These are phyloP conservation scores for Eilema caniola DNA, from an alignment of 2,888 invertebrate genomes.

Conservation along the genomic window DNA sequence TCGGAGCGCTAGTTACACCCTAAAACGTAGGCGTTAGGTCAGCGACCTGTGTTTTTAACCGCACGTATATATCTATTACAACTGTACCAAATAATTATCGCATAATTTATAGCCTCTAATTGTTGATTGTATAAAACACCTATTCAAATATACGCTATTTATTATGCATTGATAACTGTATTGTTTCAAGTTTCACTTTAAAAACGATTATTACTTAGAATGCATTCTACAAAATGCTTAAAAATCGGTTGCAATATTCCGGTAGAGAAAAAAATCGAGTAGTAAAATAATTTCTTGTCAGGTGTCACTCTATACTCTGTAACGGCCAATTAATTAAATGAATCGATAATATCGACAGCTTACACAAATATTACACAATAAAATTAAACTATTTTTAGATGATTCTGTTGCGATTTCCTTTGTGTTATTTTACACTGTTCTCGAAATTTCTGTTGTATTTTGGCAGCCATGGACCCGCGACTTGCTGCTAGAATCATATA, in stretches of 20 bases:
- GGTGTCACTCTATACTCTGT: not conserved
- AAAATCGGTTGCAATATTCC: not conserved
- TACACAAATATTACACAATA: not conserved
- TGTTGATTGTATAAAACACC: conserved; percentile 33
- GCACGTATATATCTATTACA: conserved; percentile 28
- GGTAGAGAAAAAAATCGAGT: not conserved
- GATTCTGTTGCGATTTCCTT: not conserved
- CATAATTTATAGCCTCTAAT: conserved; percentile 37
- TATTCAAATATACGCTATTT: conserved; percentile 7
- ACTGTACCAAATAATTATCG: conserved; percentile 40
- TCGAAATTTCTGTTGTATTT: not conserved
- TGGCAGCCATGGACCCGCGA: not conserved
- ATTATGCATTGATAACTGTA: not conserved
- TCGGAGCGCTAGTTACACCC: conserved; percentile 63
- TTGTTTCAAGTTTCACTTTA: not conserved
- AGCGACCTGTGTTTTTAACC: conserved; percentile 41
- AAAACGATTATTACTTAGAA: not conserved
- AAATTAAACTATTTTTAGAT: not conserved
- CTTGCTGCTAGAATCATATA: not conserved
- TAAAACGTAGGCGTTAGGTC: conserved; percentile 48
- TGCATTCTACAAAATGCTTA: not conserved
- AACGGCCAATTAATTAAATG: conserved; percentile 4
- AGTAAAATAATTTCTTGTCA: not conserved
- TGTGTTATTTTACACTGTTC: not conserved
- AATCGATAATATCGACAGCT: not conserved